Conservation (phyloP, 2,888 invertebrate genomes). For the Falcaria lacertinaria region DNA sequence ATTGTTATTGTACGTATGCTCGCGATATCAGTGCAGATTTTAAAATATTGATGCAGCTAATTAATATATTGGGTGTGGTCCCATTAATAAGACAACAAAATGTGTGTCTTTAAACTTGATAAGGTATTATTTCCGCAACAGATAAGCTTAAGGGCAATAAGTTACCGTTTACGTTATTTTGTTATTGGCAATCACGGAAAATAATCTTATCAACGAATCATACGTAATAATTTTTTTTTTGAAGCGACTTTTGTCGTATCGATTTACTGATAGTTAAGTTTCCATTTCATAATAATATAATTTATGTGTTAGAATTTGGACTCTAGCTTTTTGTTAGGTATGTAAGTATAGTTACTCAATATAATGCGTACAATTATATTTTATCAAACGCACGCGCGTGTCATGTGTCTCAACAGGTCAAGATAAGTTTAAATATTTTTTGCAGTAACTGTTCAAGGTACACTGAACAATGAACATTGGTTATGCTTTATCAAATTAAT, state of each 20-base stretch:
- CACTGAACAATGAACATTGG: not conserved
- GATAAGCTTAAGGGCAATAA: not conserved
- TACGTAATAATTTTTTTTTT: no score
- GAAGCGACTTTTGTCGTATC: no score
- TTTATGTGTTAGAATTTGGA: no score
- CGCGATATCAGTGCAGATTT: no score
- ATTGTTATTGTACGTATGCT: no score
- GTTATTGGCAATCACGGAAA: not conserved
- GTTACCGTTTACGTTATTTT: not conserved
- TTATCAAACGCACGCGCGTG: slow-evolving; percentile 3
- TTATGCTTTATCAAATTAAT: slow-evolving; percentile 1
- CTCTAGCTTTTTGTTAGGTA: no score
- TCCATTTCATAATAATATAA: no score
- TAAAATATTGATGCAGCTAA: no score
- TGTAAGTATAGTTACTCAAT: not conserved
- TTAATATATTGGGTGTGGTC: no score
- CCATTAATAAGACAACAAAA: no score
- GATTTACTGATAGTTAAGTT: no score
- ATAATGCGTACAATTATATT: not conserved
- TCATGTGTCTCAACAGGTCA: not conserved
- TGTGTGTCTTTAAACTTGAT: no score
- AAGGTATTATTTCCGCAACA: not conserved
- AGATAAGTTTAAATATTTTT: not conserved
- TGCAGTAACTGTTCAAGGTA: not conserved
- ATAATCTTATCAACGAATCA: not conserved